These are phyloP conservation scores for Nothoprocta pentlandii DNA, from an alignment of 2,113 vertebrate genomes.

Conservation along the genomic window DNA sequence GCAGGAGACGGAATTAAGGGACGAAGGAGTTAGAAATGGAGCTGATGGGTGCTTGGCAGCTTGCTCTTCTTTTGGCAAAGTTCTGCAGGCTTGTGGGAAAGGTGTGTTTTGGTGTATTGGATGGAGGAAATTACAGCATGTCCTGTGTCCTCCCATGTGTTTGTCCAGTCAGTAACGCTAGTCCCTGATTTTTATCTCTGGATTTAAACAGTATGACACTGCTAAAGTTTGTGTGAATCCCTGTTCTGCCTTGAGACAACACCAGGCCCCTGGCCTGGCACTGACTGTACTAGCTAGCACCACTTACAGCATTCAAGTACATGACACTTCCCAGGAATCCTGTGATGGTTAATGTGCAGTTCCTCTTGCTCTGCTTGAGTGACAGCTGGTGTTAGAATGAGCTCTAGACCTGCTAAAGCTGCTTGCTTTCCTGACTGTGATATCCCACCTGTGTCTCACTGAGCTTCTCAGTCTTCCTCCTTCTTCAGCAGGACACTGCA, in stretches of 20 bases:
- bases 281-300: neutral
- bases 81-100: neutral
- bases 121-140: rapidly evolving
- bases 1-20: neutral
- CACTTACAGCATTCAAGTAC: neutral
- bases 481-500: neutral
- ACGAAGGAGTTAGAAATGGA: neutral
- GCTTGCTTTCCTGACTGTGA: constrained; percentile 36
- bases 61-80: neutral
- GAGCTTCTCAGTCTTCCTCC: constrained; percentile 9
- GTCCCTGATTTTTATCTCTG: neutral
- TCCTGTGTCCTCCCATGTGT: neutral
- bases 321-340: neutral
- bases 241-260: neutral
- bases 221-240: neutral
- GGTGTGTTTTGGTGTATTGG: neutral
- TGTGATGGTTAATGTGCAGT: neutral
- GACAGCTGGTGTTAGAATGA: constrained; percentile 17
- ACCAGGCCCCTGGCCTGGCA: neutral
- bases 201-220: neutral
- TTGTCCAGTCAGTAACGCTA: neutral
- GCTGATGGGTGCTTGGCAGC: neutral
- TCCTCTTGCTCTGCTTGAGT: constrained; percentile 15
- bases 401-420: constrained; percentile 26
- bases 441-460: neutral